Evolutionary conservation across 2,888 invertebrate species (phyloP), one percentile per base, ranked within the genome.

Genomic region (Oscheius onirici): DNA sequence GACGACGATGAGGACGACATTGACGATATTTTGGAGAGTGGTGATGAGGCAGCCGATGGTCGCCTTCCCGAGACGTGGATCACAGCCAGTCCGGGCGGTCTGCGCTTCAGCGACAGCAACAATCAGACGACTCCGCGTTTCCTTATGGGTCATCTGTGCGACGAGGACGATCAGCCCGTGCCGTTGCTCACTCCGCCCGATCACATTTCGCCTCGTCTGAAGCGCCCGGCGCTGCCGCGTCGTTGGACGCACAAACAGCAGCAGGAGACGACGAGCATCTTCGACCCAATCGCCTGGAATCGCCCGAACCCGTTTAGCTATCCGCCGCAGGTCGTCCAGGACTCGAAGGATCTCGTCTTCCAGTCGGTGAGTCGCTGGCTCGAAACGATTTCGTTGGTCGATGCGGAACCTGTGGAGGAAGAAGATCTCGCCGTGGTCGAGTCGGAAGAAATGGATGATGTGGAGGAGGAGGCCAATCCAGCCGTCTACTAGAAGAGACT

Each of bases 321-420:
- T 1, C 46, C 46, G 49, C 63, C 63, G 10, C 63, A 63, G 34
- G 26, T 49, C n/a, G 63, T 34, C 41, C 40, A 41, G 22, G 2
- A 58, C 22, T 17, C 40, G 41, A n/a, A 58, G 20, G 17, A 58
- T 2, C 3, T 11, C 8, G 5, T 43, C 6, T 41, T 58, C 20
- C 49, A 46, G 49, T 24, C 28, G 15, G 63, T 63, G n/a, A 63
- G 28, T 20, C 46, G 49, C 15, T 63, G 63, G 63, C 49, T 63
- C n/a, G 63, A 63, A 5, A 26, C 2, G 10, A 49, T 46, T 13
- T 46, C 63, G 46, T 28, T 63, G 28, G 60, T 8, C 34, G 34
- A 34, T 34, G 34, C 34, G 34, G 3, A 34, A 6, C 34, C 34
- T 3, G 34, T 34, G 34, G 34, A 34, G 34, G 34, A 34, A 8